Evolutionary conservation across 2,888 invertebrate genomes (phyloP), one percentile per base, ranked within the genome.

Genomic region (Ormyrus rosae): DNA sequence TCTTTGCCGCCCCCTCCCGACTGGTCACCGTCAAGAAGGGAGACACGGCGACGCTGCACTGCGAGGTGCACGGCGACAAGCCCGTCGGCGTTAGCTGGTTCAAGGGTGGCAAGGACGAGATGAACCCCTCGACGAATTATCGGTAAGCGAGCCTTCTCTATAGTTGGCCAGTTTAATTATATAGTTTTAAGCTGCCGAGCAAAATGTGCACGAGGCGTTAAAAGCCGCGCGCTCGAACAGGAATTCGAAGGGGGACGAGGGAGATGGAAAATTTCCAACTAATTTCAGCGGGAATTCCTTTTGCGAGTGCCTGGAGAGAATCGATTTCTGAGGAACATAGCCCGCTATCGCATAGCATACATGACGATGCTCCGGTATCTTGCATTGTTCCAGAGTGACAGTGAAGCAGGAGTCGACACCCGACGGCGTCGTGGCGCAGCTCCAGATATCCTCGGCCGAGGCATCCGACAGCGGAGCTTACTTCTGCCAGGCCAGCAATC

Each of bases 11-110:
- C 8, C 94, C 94, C 67, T 94, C 95, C 58, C 92, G 94, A 86
- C 92, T 94, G 78, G 94, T 95, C 11, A 94, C 94, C 45, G 95
- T 94, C 82, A 95, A 94, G 90, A 95, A 93, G 88, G 95, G 95
- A 11, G 95, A 95, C 87, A 94, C 94, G 5, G 95, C 95, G 11
- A 92, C 94, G 65, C 91, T 96, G 85, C 94, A 94, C 86, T 96
- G 96, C 89, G 94, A 95, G 87, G 95, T 96, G 4, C 94, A 94
- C 86, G 96, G 96, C 5, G 96, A 96, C 90, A 95, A 95, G 87
- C 96, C 96, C 72, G 94, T 96, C 86, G 95, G 94, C 85, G 94
- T 96, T 73, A 93, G 94, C 77, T 96, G 96, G 96, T 92, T 95
- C 87, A 92, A 93, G 85, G 94, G 94, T 81, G 94, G 94, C 83